A percentile compares a stretch with the other conserved stretches of the same genome.
These are phyloP conservation scores for Choloepus didactylus DNA, from an alignment of 2,797 vertebrate species.

Conservation along the genomic window DNA sequence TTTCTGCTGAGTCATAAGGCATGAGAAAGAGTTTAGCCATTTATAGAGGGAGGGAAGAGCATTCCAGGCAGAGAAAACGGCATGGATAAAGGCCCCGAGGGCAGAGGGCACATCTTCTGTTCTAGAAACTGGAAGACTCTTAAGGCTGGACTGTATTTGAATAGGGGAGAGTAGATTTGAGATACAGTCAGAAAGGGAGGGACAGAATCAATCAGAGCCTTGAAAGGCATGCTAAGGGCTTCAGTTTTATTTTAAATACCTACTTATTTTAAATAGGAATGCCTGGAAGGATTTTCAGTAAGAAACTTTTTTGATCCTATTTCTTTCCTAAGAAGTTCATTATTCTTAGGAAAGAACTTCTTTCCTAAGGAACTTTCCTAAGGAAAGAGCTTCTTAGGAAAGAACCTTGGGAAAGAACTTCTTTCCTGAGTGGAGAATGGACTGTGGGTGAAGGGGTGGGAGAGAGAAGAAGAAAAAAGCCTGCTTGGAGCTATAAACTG, in stretches of 20 bases:
- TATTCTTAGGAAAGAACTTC: background rate
- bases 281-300: too few species aligned
- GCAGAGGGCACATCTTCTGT: background rate
- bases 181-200: background rate
- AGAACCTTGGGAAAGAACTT: too few species aligned
- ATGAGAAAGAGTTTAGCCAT: background rate
- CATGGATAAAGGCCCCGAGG: background rate
- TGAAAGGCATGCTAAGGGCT: too few species aligned
- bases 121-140: background rate
- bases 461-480: background rate
- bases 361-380: too few species aligned
- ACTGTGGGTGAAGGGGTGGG: too few species aligned
- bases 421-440: background rate
- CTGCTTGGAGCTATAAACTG: background rate
- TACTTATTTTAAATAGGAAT: too few species aligned
- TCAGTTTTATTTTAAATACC: too few species aligned
- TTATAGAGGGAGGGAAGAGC: background rate
- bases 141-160: background rate
- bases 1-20: background rate
- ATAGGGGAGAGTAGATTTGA: background rate
- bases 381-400: too few species aligned
- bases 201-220: background rate
- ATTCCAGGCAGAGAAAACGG: background rate
- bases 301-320: background rate
- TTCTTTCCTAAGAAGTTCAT: background rate